These are phyloP conservation scores for Petrocephalus schoutedeni DNA, from an alignment of 2,797 vertebrate genomes.

Conservation along the genomic window DNA sequence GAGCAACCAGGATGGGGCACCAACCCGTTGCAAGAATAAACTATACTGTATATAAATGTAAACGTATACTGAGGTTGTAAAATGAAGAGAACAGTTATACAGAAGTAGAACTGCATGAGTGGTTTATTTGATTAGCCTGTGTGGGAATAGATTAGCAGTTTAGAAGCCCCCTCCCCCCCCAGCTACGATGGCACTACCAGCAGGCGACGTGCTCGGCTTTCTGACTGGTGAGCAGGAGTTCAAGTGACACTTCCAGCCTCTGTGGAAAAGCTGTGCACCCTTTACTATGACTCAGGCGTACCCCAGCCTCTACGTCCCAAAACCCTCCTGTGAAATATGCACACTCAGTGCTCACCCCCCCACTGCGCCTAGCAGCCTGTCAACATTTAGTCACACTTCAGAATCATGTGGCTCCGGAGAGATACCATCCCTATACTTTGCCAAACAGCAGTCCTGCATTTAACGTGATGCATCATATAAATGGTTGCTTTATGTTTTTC, in stretches of 20 bases:
- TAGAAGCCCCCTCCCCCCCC: background rate
- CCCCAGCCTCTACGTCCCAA: background rate
- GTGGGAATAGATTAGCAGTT: background rate
- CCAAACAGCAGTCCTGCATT: background rate
- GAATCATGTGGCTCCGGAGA: background rate
- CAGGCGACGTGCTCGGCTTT: background rate
- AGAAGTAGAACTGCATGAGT: background rate
- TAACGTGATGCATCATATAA: background rate
- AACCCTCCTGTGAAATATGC: background rate
- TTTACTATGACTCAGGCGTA: background rate
- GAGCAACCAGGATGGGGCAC: background rate
- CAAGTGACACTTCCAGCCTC: background rate
- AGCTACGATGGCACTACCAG: background rate
- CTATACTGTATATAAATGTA: background rate
- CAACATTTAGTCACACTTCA: conserved; percentile 6
- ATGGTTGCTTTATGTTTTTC: background rate
- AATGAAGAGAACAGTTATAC: background rate
- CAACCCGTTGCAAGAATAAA: background rate
- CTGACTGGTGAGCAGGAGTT: background rate
- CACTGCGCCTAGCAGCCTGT: background rate
- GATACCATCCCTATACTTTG: background rate
- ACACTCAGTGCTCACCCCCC: background rate
- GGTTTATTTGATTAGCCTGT: background rate
- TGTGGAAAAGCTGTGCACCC: background rate
- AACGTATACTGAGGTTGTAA: background rate